phyloP scores from a whole-genome alignment of 2,797 vertebrate species.

The Parambassis ranga region DNA sequence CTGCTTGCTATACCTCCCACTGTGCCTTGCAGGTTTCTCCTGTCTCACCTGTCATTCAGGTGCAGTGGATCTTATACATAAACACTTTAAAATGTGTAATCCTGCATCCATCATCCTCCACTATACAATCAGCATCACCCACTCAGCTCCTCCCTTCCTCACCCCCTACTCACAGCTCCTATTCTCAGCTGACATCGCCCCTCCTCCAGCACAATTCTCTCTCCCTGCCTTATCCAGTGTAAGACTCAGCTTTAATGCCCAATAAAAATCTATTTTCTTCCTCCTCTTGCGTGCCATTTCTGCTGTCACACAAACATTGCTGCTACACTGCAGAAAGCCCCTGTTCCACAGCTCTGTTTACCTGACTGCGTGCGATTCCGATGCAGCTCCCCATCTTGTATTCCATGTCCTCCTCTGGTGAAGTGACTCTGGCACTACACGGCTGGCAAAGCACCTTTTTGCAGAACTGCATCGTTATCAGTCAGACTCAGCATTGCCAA shows the following conservation, averaged over 20 bases:
- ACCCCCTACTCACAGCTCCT: conserved; percentile 23
- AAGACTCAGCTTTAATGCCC: conserved; percentile 3
- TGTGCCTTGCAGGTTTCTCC: neutral
- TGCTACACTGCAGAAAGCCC: conserved; percentile 10
- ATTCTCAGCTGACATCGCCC: conserved; percentile 40
- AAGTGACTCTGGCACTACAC: conserved; percentile 82
- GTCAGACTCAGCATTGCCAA: conserved; percentile 73
- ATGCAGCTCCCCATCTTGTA: conserved; percentile 87
- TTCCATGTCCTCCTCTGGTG: conserved; percentile 85
- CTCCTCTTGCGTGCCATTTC: neutral
- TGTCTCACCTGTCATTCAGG: neutral
- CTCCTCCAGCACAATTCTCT: conserved; percentile 53
- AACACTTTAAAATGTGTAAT: neutral
- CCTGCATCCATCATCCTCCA: conserved; percentile 12
- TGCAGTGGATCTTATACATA: neutral
- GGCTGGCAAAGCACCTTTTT: conserved; percentile 81
- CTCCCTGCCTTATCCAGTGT: conserved; percentile 35
- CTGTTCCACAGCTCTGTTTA: conserved; percentile 57
- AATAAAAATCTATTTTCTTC: neutral
- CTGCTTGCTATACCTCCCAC: neutral
- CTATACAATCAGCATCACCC: conserved; percentile 18
- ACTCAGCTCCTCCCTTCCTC: conserved; percentile 39
- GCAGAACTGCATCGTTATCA: conserved; percentile 83
- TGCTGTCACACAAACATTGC: neutral
- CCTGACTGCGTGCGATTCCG: conserved; percentile 78